Evolutionary conservation across 2,113 vertebrate species (phyloP), one percentile per base, ranked within the genome.

Genomic region (Anguilla japonica): DNA sequence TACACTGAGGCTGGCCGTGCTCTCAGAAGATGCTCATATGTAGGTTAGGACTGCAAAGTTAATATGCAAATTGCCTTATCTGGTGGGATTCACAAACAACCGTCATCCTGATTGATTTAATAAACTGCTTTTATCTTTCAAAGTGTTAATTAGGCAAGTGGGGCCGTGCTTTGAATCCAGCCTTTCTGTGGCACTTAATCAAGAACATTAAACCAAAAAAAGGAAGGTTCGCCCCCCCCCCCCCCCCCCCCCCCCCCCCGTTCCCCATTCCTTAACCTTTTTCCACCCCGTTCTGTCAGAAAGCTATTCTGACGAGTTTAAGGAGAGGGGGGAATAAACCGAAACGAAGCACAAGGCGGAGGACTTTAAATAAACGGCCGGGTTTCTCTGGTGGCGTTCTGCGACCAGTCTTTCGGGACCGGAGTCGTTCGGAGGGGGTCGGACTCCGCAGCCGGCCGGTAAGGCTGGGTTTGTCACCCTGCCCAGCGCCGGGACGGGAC

Each of bases 31-130:
- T 96, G 95, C 96, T 95, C 95, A 95, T 97, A 99, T 98, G 98
- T 99, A 97, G 97, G 98, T 98, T 98, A 97, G 96, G 97, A 96
- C 96, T 94, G 97, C 96, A 96, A 97, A 97, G 97, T 96, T 96
- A 97, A 98, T 97, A 98, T 99, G 98, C 97, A 99, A 98, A 99
- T 98, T 95, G 96, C 93, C 97, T 98, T 98, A 99, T 99, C 98
- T 98, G 97, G 97, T 94, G 97, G 97, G 97, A 98, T 96, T 98
- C 98, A 99, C 97, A 99, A 99, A 98, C 97, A 98, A 97, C 96
- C 96, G 95, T 97, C 96, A 97, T 97, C 97, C 97, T 98, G 98
- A 99, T 98, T 98, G 98, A 99, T 98, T 98, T 97, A 98, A 99
- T 98, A 98, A 97, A 96, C 96, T 96, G 96, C 96, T 98, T 98